These are phyloP conservation scores for Agrochola circellaris DNA, from an alignment of 2,888 invertebrate genomes.

Conservation along the genomic window DNA sequence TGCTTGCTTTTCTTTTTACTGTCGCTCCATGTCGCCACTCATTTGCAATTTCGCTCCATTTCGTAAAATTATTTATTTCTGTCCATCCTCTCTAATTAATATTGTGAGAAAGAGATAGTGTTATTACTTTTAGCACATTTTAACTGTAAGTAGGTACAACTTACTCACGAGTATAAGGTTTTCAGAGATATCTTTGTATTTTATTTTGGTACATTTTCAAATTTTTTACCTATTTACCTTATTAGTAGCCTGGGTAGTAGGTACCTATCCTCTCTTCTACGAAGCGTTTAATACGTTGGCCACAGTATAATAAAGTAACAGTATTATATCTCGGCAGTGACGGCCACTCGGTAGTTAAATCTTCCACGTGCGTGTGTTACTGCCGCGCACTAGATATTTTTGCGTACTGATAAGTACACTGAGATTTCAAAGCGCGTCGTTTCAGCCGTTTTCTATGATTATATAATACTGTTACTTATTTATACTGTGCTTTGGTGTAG, in stretches of 20 bases:
- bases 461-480: no score
- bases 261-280: background rate
- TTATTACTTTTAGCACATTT: constrained; percentile 1
- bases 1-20: constrained; percentile 38
- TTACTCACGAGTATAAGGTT: background rate
- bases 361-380: no score
- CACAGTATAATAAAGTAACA: no score
- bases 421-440: no score
- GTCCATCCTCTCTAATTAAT: constrained; percentile 12
- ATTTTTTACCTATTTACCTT: background rate
- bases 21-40: constrained; percentile 30
- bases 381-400: no score
- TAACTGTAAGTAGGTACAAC: background rate
- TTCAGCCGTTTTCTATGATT: no score
- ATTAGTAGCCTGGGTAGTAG: background rate
- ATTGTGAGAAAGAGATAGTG: background rate
- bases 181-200: background rate
- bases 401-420: no score
- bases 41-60: constrained; percentile 57
- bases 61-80: constrained; percentile 33
- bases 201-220: background rate
- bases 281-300: background rate
- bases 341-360: no score
- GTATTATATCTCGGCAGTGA: no score
- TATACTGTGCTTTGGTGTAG: no score